Base-by-base conservation (phyloP, 2,888 invertebrate species). In the Teleogryllus oceanicus region DNA sequence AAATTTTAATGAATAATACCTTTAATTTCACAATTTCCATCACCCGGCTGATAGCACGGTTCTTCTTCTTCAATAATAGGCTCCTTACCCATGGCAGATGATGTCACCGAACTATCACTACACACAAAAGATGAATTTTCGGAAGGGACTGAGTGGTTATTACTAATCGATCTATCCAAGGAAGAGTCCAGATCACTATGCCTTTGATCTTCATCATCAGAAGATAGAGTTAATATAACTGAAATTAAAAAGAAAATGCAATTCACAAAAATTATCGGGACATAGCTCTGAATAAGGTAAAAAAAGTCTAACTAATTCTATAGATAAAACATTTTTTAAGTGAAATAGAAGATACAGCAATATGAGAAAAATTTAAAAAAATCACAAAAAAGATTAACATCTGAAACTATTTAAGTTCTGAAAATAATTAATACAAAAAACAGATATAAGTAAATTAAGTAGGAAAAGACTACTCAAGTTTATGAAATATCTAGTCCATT, bases 121-220 rank as follows among this genome's bases (percentile, higher is more conserved):
- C 74, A 18, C 21, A 50, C 50, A 50, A 49, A 77, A 13, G 50
- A 51, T 18, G 76, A 51, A 49, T 16, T 74, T 49, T 80, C 80
- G 11, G 24, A 21, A 16, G 77, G 49, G 4, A 80, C 16, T 37
- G 50, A n/a, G n/a, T 79, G 50, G 10, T 75, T 50, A 50, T 77
- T 78, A 21, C 20, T 50, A 37, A 74, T 18, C 1, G 50, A 50
- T 18, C 77, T 80, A 77, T 80, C 80, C 12, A 24, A 2, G 16
- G 79, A 4, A 18, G 77, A 24, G 13, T 78, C 80, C n/a, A 74
- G 50, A 50, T 79, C 75, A 81, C 87, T 89, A 88, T 87, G 81
- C 50, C 83, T 83, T 16, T 85, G 85, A 12, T 86, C 92, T 83
- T 92, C 93, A 83, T 93, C 93, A 84, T 93, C 93, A 78, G 92